Base-by-base conservation (phyloP, 2,113 vertebrate species). In the Anas platyrhynchos region DNA sequence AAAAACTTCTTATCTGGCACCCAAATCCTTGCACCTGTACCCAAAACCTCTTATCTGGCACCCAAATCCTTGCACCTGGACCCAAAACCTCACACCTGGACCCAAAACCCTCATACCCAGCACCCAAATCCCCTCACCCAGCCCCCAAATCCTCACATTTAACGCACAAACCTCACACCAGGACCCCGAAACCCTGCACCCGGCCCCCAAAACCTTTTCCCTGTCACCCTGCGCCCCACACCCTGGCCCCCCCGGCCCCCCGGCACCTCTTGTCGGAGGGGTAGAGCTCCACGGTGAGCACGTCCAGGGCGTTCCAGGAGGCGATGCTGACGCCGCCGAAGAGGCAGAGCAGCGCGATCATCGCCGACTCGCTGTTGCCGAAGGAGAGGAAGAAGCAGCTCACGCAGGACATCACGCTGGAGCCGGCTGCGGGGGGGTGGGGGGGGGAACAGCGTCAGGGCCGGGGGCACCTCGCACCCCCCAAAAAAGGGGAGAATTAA, bases 321-420 rank as follows among this genome's bases (percentile, higher is more conserved):
- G 99, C 99, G n/a, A 99, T 99, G 98, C 99, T 99, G 97, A 99
- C 99, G 7, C 99, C 99, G 0, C 99, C 99, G 4, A 99, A 99
- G 90, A 99, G 98, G 96, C 99, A 99, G 93, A 99, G 99, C 95
- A 99, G 98, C 6, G 99, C 99, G 0, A 99, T 99, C 99, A 99
- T 99, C 97, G 99, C 99, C 0, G 99, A 99, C 97, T 99, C 99
- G 31, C 99, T 99, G 98, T 99, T 99, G 71, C 99, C 99, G 1
- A 99, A 99, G 38, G 99, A 99, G 92, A 99, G 98, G 98, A 99
- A 99, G 98, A 99, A 99, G 97, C 99, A 99, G 98, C 99, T 99
- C 94, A 99, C 14, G 50, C 99, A 99, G 43, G 99, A 99, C 98
- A 99, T 99, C 74, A 99, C 99, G 7, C 99, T 99, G 97, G 99